phyloP scores from a whole-genome alignment of 92 coral and sea anemone species.

The Epizoanthus ramosus region DNA sequence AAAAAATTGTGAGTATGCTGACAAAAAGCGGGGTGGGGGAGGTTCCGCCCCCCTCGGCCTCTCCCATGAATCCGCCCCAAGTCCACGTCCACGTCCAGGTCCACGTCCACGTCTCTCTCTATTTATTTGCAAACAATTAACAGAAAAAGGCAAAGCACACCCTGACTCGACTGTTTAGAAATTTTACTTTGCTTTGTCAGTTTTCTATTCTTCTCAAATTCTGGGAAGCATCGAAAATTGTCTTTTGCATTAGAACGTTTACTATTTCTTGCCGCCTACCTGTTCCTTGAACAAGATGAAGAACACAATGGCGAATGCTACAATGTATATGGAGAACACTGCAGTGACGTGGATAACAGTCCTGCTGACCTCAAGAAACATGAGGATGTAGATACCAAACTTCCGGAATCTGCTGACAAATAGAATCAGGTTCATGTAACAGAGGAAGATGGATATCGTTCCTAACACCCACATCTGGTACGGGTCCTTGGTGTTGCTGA shows the following conservation, averaged over 20 bases:
- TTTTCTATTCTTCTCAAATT: too few relatives aligned
- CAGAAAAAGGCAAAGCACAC: too few relatives aligned
- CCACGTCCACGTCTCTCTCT: not conserved
- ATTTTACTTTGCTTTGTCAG: not conserved
- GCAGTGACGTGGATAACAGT: constrained; percentile 49
- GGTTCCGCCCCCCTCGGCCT: too few relatives aligned
- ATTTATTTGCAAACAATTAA: not conserved
- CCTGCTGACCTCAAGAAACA: constrained; percentile 69
- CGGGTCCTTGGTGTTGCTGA: not conserved
- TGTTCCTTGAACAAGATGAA: constrained; percentile 65
- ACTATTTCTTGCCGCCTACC: constrained; percentile 34
- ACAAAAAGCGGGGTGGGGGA: too few relatives aligned
- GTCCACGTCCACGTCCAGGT: not conserved
- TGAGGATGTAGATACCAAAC: constrained; percentile 72
- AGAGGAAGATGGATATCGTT: constrained; percentile 33
- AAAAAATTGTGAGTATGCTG: too few relatives aligned
- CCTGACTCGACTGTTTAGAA: too few relatives aligned
- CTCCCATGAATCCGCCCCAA: too few relatives aligned
- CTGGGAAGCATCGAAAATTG: too few relatives aligned
- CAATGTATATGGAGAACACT: constrained; percentile 49
- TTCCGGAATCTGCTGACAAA: constrained; percentile 56
- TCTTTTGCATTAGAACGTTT: too few relatives aligned
- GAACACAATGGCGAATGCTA: constrained; percentile 74
- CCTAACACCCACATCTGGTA: constrained; percentile 22
- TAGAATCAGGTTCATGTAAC: constrained; percentile 63